Conservation (phyloP, 2,888 invertebrate species). For the Drosophila siamana region DNA sequence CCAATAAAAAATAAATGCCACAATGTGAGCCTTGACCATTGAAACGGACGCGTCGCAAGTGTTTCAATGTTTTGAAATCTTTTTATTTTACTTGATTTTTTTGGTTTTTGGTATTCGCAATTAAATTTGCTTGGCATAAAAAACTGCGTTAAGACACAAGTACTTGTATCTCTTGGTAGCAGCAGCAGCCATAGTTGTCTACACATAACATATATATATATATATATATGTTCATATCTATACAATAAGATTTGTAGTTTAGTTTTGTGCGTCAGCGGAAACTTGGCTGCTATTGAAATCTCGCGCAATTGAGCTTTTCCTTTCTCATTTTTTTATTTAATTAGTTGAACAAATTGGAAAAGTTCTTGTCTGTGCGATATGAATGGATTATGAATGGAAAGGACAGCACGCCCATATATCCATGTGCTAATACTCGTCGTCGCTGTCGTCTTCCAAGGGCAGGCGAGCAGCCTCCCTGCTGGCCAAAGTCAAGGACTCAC, state of each 20-base stretch:
- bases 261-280: constrained; percentile 80
- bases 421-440: constrained; percentile 30
- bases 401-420: neutral
- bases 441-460: constrained; percentile 44
- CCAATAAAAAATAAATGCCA: constrained; percentile 57
- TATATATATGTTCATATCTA: constrained; percentile 6
- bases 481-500: constrained; percentile 2
- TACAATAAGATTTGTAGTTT: constrained; percentile 32
- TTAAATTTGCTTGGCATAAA: constrained; percentile 58
- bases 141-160: constrained; percentile 49
- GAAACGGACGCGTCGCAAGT: constrained; percentile 52
- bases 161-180: constrained; percentile 16
- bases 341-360: constrained; percentile 44
- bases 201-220: neutral
- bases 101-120: constrained; percentile 43
- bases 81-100: constrained; percentile 36
- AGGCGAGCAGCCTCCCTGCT: constrained; percentile 32
- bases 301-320: constrained; percentile 58
- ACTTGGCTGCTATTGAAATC: constrained; percentile 49
- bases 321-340: constrained; percentile 38
- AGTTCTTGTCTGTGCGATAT: constrained; percentile 11
- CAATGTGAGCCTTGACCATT: constrained; percentile 70
- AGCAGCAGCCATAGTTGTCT: constrained; percentile 1
- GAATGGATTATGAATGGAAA: neutral
- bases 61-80: constrained; percentile 50